Percentiles rank a stretch among this genome's conserved stretches.
Evolutionary conservation across 2,888 invertebrate species (phyloP).

Genomic region (Lasioglossum lativentre): DNA sequence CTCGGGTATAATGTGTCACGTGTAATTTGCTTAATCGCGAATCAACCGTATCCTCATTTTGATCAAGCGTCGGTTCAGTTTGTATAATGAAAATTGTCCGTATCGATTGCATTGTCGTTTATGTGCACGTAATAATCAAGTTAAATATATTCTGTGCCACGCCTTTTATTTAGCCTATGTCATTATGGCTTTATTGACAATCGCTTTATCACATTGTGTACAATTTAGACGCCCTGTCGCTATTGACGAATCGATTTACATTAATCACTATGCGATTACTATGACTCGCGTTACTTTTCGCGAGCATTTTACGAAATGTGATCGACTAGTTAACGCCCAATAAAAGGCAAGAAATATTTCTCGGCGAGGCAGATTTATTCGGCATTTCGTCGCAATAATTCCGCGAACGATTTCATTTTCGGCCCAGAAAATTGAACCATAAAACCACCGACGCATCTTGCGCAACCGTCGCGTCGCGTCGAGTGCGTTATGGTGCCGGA

Average conservation of each 20-base stretch:
- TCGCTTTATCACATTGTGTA: too few species aligned
- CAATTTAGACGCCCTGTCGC: neutral
- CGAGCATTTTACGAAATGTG: neutral
- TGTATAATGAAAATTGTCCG: conserved; percentile 33
- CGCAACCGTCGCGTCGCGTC: conserved; percentile 4
- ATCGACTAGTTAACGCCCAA: neutral
- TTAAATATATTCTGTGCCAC: neutral
- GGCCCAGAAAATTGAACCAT: neutral
- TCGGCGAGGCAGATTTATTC: neutral
- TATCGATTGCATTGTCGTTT: conserved; percentile 28
- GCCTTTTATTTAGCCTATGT: neutral
- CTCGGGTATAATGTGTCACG: conserved; percentile 9
- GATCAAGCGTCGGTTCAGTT: neutral
- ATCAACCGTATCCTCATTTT: neutral
- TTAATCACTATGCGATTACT: neutral
- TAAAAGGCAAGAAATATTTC: neutral
- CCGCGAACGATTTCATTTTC: conserved; percentile 23
- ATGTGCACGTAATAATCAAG: neutral
- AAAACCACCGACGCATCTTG: conserved; percentile 15
- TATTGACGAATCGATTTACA: neutral
- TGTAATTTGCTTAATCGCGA: conserved; percentile 42
- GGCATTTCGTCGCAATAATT: conserved; percentile 4
- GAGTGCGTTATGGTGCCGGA: neutral
- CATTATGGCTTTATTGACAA: neutral
- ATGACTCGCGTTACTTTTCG: neutral